Conservation (phyloP, 2,113 vertebrate genomes). For the Saguinus imperator region DNA sequence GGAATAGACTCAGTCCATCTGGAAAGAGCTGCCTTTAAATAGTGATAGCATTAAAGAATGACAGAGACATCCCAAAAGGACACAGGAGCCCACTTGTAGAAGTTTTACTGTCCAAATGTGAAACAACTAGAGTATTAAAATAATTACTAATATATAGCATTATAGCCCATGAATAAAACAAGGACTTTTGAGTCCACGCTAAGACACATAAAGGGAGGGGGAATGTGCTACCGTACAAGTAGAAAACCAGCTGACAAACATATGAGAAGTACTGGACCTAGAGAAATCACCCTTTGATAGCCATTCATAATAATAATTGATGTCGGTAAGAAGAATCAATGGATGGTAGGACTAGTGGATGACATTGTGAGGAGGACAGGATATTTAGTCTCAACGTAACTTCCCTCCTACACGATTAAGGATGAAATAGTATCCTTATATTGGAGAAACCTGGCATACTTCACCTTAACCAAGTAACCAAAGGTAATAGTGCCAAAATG, state of each 20-base stretch:
- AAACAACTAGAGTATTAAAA: background rate
- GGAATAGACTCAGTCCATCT: background rate
- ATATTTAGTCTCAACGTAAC: background rate
- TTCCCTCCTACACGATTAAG: background rate
- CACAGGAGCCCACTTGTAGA: background rate
- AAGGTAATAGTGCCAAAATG: accelerated
- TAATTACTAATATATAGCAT: background rate
- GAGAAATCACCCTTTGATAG: background rate
- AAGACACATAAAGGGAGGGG: background rate
- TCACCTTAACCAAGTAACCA: background rate
- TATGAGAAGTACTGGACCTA: background rate
- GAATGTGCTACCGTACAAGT: background rate
- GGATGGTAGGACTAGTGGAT: background rate
- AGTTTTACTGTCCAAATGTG: background rate
- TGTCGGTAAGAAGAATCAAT: background rate
- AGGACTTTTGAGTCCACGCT: background rate
- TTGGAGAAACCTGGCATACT: background rate
- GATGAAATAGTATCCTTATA: background rate
- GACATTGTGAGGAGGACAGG: background rate
- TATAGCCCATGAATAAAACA: background rate
- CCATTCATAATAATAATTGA: background rate
- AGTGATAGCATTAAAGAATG: background rate
- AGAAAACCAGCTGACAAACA: background rate
- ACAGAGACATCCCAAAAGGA: background rate
- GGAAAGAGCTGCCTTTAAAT: background rate